These are phyloP conservation scores for Palloptera scutellata DNA, from an alignment of 2,888 invertebrate species.

Conservation along the genomic window DNA sequence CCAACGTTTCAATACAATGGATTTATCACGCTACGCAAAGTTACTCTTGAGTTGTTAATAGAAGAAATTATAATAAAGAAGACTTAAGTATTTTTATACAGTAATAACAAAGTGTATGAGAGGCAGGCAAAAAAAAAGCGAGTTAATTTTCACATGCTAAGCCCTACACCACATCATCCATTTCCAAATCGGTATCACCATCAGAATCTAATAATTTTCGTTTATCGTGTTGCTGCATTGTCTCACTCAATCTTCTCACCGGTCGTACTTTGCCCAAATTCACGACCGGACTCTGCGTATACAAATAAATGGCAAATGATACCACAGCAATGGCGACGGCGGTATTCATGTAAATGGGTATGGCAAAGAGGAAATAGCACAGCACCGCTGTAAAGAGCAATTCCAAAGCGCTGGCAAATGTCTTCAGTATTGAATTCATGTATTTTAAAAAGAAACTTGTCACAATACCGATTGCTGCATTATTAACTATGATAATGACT, in stretches of 20 bases:
- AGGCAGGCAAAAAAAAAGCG: too few relatives aligned
- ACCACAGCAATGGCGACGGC: slow-evolving; percentile 83
- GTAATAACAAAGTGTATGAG: too few relatives aligned
- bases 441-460: slow-evolving; percentile 93
- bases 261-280: slow-evolving; percentile 65
- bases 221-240: slow-evolving; percentile 41
- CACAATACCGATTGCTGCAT: slow-evolving; percentile 89
- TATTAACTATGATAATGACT: slow-evolving; percentile 84
- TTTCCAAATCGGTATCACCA: slow-evolving; percentile 54
- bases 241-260: slow-evolving; percentile 43
- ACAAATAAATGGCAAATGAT: slow-evolving; percentile 82
- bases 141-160: too few relatives aligned
- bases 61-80: too few relatives aligned
- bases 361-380: slow-evolving; percentile 85
- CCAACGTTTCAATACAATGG: too few relatives aligned
- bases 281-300: slow-evolving; percentile 88
- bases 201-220: slow-evolving; percentile 51
- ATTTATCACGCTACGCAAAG: too few relatives aligned
- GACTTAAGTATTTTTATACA: too few relatives aligned
- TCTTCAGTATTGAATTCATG: slow-evolving; percentile 93
- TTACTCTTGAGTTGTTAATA: too few relatives aligned
- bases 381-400: slow-evolving; percentile 88
- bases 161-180: slow-evolving; percentile 54
- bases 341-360: slow-evolving; percentile 84
- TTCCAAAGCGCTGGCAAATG: slow-evolving; percentile 93